Evolutionary conservation across 2,113 vertebrate genomes (phyloP), one percentile per base, ranked within the genome.

Genomic region (Oncorhynchus masou): DNA sequence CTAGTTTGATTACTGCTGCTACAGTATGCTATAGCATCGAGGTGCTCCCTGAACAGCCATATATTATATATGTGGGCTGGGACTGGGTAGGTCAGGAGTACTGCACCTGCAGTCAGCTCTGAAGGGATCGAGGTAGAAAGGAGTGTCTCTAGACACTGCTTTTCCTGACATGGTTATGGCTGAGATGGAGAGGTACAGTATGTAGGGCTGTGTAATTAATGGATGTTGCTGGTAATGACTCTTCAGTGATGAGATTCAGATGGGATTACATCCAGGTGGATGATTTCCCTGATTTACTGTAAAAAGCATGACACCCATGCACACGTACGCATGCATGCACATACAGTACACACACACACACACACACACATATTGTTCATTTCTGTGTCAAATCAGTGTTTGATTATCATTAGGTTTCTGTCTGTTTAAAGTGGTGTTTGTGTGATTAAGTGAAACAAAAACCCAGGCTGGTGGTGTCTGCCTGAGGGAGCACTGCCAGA

Each of bases 381-480:
- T 54, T 54, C 51, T 1, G 4, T 24, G 59, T 62, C 59, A 62
- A 13, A 24, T 62, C n/a, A 9, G 59, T 22, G 19, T 24, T 62
- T 62, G 16, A 45, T 45, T 11, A 45, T 45, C 2, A 65, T 65
- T 22, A 0, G 25, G 8, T 31, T 67, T 54, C 3, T 7, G 15
- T 7, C 51, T 54, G 51, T 54, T 54, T 54, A 16, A 54, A 54
- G 51, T 54, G 67, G 8, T 22, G n/a, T 70, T 19, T 49, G 45
- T 70, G 68, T 48, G 22, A 70, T 49, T 70, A 48, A 49, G 16
- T 22, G 25, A 19, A 69, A 45, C 64, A 48, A 16, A 16, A 68
- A 70, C 73, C 16, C 31, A 31, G 60, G 66, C 73, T 72, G 68
- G 54, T 6, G n/a, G 62, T n/a, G 57, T 12, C 22, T 70, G 68